These are phyloP conservation scores for Meriones unguiculatus DNA, from an alignment of 2,113 vertebrate genomes.

Conservation along the genomic window DNA sequence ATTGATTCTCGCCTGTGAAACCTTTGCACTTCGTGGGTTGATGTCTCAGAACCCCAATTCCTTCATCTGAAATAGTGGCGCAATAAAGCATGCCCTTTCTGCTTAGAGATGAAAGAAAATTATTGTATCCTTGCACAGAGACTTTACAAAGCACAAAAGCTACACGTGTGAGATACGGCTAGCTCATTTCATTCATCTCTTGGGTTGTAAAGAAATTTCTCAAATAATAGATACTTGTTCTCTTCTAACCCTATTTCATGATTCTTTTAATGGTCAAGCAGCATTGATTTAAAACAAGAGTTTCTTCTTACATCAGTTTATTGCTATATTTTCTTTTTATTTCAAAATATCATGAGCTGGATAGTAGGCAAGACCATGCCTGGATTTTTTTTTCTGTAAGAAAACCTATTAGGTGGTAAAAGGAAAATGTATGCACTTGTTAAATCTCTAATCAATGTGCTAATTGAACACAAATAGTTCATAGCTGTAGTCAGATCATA, in stretches of 20 bases:
- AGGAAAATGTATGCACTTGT: constrained; percentile 40
- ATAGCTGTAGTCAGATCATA: not conserved
- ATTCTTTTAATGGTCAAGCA: constrained; percentile 29
- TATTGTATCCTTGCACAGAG: not conserved
- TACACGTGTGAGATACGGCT: not conserved
- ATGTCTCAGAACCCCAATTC: constrained; percentile 4
- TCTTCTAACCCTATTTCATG: constrained; percentile 24
- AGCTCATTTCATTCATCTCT: not conserved
- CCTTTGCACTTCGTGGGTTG: not conserved
- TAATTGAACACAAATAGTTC: constrained; percentile 63
- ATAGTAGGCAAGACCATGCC: not conserved
- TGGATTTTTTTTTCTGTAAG: constrained; percentile 5
- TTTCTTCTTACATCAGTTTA: not conserved
- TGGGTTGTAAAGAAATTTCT: not conserved
- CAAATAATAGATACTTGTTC: constrained; percentile 6
- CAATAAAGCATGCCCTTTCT: not conserved
- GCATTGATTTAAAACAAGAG: constrained; percentile 16
- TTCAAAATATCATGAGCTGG: not conserved
- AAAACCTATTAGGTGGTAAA: constrained; percentile 52
- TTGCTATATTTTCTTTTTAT: constrained; percentile 26
- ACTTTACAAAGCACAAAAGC: not conserved
- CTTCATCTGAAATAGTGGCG: not conserved
- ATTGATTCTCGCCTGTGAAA: not conserved
- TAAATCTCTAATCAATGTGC: constrained; percentile 62
- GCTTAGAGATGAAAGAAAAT: constrained; percentile 1